Evolutionary conservation across 2,113 vertebrate genomes (phyloP), one percentile per base, ranked within the genome.

Genomic region (Bubo bubo): DNA sequence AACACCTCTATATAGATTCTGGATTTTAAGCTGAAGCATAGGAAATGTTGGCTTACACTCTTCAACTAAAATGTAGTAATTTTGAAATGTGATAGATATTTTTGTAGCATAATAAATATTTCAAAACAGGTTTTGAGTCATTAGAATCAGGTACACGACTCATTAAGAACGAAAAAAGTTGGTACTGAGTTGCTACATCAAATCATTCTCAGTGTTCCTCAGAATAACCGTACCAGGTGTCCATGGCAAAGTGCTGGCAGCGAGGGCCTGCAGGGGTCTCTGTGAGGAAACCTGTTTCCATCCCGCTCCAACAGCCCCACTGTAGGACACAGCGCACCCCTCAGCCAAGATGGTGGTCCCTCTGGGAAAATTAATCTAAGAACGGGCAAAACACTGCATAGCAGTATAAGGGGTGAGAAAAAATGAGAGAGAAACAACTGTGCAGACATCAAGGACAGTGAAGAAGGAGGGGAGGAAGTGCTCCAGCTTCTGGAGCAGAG

Each of bases 401-500:
- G 26, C 6, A 2, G 20, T 56, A 23, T n/a, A 34, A 84, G 10
- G 11, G 10, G 19, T 35, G 32, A 20, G 32, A 62, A 47, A 66
- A 64, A 47, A 43, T 22, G 28, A 18, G 23, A 45, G 27, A 30
- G 8, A 45, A 53, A 28, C 14, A 34, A 6, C 30, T 5, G 1
- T 77, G 58, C 64, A 59, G 64, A 16, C 34, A 39, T 2, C 2
- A 39, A 34, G 20, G 14, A 47, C 50, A 59, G 35, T 59, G 43
- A 14, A 52, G 32, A 39, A 70, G n/a, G 28, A 60, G 15, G 7
- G 7, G 35, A 50, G 56, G 15, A 50, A 35, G 4, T 64, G 56
- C 8, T 71, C 8, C 50, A 64, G 14, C 32, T 2, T 0, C 23
- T 1, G 1, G 34, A 39, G 17, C 11, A 18, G 70, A 41, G 18